Base-by-base conservation (phyloP, 2,888 invertebrate species). In the Aspidiotus rigidus region DNA sequence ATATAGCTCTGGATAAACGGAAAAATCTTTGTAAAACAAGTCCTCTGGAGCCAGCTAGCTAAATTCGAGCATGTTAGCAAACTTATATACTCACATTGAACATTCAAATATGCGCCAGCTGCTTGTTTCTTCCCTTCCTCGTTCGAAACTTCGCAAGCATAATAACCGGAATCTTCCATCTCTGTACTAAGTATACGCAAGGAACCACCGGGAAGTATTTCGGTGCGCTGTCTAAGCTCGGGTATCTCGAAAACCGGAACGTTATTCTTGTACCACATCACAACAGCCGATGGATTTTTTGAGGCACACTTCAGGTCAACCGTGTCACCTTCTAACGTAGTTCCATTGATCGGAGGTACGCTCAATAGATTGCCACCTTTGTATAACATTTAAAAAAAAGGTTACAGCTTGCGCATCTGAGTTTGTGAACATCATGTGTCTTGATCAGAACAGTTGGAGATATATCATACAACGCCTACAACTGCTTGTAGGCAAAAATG, bases 261-360 rank as follows among this genome's bases (percentile, higher is more conserved):
- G 8, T 84, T 85, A 74, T 87, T 88, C 74, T 87, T 87, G 77
- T 82, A 85, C 87, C 87, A 87, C 2, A 79, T 77, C 1, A 83
- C 82, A 61, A 81, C 85, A 73, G 81, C 83, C 74, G 81, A 85
- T 69, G 84, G 82, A 73, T 86, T 86, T 78, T 90, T 89, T 62
- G 91, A 87, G 70, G 87, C 83, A 77, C 95, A 95, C 72, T 87
- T 85, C 74, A 95, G 86, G 76, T 86, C 85, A 0, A 88, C 91
- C 71, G 87, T 83, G 74, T 88, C 87, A 7, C 91, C 91, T 78
- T 94, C 93, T 80, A 89, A 82, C 64, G 88, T 86, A 5, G 94
- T 95, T 78, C 86, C 86, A 79, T 96, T 95, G 74, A 89, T 85
- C 7, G 95, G 95, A 56, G 93, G 91, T 70, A 88, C 86, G 75